phyloP scores from a whole-genome alignment of 64 coral and sea anemone species.

The Acropora tenuis region DNA sequence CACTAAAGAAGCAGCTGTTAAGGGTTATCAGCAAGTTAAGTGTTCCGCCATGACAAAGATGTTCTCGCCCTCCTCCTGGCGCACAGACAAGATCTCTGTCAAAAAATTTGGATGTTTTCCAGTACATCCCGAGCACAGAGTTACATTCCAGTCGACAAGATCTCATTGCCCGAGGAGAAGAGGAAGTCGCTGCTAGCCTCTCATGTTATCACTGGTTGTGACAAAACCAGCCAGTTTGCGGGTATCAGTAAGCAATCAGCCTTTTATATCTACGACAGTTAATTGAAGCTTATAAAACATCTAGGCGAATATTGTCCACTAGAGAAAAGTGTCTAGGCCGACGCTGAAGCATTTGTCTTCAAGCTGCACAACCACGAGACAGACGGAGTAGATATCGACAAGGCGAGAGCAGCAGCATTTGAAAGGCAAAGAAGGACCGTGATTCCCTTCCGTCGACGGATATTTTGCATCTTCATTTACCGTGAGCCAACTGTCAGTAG shows the following conservation, averaged over 20 bases:
- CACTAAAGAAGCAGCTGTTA: not conserved
- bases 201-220: no score
- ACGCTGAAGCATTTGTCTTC: conserved; percentile 67
- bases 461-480: no score
- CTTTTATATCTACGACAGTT: conserved; percentile 4
- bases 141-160: no score
- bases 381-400: conserved; percentile 51
- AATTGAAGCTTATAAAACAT: conserved; percentile 24
- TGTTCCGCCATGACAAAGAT: conserved; percentile 54
- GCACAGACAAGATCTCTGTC: conserved; percentile 34
- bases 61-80: conserved; percentile 56
- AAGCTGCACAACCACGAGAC: conserved; percentile 59
- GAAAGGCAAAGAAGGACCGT: conserved; percentile 51
- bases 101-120: not conserved
- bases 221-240: conserved; percentile 65
- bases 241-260: conserved; percentile 57
- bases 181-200: no score
- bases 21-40: conserved; percentile 62
- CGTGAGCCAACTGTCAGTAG: no score
- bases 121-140: conserved; percentile 29
- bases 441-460: conserved; percentile 48
- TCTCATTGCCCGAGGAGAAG: no score
- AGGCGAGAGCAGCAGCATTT: conserved; percentile 57
- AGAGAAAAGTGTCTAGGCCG: no score
- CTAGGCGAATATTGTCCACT: conserved; percentile 20